phyloP scores from a whole-genome alignment of 2,797 vertebrate genomes.

The Arremon brunneinucha region DNA sequence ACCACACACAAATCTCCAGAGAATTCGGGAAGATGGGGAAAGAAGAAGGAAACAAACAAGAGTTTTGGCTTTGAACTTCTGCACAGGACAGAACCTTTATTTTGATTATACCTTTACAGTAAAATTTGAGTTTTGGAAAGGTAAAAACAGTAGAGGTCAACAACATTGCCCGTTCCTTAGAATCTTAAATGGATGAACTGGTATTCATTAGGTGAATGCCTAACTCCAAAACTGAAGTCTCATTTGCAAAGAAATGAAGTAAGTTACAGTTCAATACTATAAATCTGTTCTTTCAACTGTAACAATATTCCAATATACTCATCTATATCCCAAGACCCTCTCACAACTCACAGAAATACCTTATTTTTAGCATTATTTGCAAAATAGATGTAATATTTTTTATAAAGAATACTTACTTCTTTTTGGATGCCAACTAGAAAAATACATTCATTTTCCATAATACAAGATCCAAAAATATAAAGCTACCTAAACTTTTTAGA shows the following conservation, averaged over 20 bases:
- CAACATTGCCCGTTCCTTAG: neutral
- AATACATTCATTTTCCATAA: neutral
- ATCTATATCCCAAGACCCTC: neutral
- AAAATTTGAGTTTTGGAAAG: constrained; percentile 26
- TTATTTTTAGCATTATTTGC: neutral
- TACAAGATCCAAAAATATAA: neutral
- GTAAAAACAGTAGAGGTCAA: neutral
- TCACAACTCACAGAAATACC: neutral
- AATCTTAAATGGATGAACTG: neutral
- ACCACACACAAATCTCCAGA: neutral
- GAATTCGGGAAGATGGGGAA: neutral
- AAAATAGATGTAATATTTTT: neutral
- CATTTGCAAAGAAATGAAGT: neutral
- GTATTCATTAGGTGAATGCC: neutral
- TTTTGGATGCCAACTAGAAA: neutral
- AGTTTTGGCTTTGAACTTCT: neutral
- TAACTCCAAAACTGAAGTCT: neutral
- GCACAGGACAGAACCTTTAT: neutral
- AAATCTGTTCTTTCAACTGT: neutral
- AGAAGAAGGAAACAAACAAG: neutral
- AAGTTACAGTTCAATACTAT: neutral
- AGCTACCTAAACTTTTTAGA: neutral
- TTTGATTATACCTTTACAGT: neutral
- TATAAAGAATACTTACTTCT: neutral
- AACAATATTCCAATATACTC: neutral